Evolutionary conservation across 2,113 vertebrate species (phyloP), one percentile per base, ranked within the genome.

Genomic region (Leptobrachium leishanense): DNA sequence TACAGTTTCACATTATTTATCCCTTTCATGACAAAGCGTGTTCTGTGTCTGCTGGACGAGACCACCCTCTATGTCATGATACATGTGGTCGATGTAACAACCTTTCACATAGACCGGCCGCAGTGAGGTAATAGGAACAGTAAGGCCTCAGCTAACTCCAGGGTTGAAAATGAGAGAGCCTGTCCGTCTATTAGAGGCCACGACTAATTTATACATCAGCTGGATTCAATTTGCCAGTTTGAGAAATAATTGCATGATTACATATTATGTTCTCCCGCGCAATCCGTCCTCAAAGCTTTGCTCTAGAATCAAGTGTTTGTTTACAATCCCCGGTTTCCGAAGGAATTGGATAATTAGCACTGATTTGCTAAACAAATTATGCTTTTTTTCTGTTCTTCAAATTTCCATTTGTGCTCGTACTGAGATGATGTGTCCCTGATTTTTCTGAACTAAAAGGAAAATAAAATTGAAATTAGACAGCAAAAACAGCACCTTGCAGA

Each of bases 341-440:
- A 73, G 77, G 54, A 79, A 79, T 68, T 79, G 77, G 77, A 79
- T 79, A 79, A 79, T 79, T 79, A 74, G 63, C 40, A 40, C 64
- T 79, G 77, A 79, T 79, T 79, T 79, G 77, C 77, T 43, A 79
- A 73, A 57, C 77, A 79, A 79, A 79, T 79, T 73, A 79, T 79
- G 70, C 57, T 7, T 67, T 79, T 78, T 66, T 79, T 73, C 62
- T 8, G 12, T 66, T 68, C 41, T 40, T 68, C 1, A 65, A 72
- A 79, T 79, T 79, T 79, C 62, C 77, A 73, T 79, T 79, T 79
- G 77, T 63, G 68, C 70, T 79, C n/a, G 11, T 79, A 79, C 57
- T 46, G 40, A 74, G 77, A 63, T 73, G 69, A 59, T 31, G 41
- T 66, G 39, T 72, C 62, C 77, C 70, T 67, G 77, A 79, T 59